Conservation (phyloP, 2,888 invertebrate genomes). For the Dryadula phaetusa region DNA sequence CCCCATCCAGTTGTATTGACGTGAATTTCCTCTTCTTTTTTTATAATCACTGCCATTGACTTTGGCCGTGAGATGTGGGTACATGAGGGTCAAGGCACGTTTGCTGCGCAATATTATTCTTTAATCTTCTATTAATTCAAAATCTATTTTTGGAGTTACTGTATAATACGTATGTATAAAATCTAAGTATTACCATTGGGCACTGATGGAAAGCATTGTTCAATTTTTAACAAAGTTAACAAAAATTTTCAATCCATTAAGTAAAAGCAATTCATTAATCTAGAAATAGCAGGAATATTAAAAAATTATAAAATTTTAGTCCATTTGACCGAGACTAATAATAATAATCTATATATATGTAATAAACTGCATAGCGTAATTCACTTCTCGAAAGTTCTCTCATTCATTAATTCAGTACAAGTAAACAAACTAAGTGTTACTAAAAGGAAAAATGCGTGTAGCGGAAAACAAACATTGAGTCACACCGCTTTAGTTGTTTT, state of each 20-base stretch:
- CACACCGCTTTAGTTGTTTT: conserved; percentile 43
- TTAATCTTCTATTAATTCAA: background rate
- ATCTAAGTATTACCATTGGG: background rate
- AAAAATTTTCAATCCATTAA: background rate
- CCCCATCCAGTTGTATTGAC: background rate
- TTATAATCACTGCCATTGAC: conserved; percentile 2
- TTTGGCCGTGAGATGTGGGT: conserved; percentile 2
- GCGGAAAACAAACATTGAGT: conserved; percentile 44
- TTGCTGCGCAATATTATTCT: background rate
- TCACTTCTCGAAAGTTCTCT: conserved; percentile 17
- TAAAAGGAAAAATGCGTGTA: conserved; percentile 41
- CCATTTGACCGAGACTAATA: background rate
- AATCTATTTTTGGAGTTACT: background rate
- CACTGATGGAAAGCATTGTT: background rate
- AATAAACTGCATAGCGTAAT: background rate
- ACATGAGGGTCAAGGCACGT: conserved; percentile 14
- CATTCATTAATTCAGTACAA: conserved; percentile 21
- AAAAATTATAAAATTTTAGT: background rate
- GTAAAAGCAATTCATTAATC: background rate
- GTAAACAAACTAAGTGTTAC: conserved; percentile 31
- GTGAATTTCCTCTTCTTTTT: background rate
- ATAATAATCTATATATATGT: background rate
- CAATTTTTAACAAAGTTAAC: background rate
- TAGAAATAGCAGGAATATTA: too few species aligned
- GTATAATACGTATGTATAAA: background rate